Base-by-base conservation (phyloP, 2,797 vertebrate species). In the Gymnocypris eckloni region DNA sequence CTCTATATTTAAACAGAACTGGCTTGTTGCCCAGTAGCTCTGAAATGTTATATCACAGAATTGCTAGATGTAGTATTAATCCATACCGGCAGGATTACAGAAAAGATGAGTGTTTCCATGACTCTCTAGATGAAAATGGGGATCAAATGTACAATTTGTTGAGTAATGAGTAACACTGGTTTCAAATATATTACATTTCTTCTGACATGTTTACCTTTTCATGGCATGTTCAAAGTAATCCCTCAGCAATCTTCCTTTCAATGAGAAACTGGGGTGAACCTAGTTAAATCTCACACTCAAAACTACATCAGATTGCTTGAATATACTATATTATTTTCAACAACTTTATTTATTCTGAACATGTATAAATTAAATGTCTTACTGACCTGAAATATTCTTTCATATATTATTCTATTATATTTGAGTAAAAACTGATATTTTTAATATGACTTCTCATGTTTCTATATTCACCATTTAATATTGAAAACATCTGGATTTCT, bases 31-130 rank as follows among this genome's bases (percentile, higher is more conserved):
- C 72, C 90, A 91, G 93, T 93, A 91, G 89, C 92, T 89, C 88
- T 87, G 83, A 92, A 93, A 92, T 93, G 87, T 81, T 81, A n/a
- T 90, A 90, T 92, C 92, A 92, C 93, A 93, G 80, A 76, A 85
- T 83, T 73, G 76, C 89, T 91, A 88, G 86, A 93, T 95, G 93
- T 92, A 37, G 61, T 93, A 89, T 89, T 95, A 95, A 95, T 95
- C 94, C 92, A 86, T 70, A 82, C 91, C 92, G 91, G 91, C 92
- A 94, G 93, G 94, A 96, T 95, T 95, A 95, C 90, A 92, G 91
- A 90, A 92, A 89, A 91, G 69, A 61, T 48, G 78, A 78, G 66
- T 50, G 45, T 77, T 79, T 37, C 50, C 20, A 15, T 85, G 76
- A 92, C 94, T 89, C 70, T 84, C 15, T 85, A 88, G 90, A 92